Evolutionary conservation across 2,797 vertebrate species (phyloP).

Genomic region (Pyrocephalus nanus): DNA sequence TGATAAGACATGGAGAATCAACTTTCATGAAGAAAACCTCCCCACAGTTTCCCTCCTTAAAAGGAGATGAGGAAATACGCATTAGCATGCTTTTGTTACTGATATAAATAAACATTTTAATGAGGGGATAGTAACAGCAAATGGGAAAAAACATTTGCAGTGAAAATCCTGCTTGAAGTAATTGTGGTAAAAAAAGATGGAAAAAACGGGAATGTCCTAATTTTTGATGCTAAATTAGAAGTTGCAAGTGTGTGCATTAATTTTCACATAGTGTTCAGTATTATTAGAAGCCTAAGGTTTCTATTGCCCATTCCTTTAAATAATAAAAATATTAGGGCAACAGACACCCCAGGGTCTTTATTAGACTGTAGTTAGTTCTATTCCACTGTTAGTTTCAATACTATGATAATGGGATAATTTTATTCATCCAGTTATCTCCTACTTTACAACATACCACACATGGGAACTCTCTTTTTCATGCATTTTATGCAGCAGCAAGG

Average conservation of each 20-base stretch:
- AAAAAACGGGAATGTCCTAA: neutral
- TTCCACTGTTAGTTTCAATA: neutral
- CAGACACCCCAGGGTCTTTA: neutral
- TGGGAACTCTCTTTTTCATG: neutral
- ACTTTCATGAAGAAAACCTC: neutral
- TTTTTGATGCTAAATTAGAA: neutral
- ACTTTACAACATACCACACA: neutral
- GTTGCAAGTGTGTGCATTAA: neutral
- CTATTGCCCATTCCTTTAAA: neutral
- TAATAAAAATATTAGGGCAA: neutral
- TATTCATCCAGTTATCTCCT: neutral
- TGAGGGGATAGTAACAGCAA: neutral
- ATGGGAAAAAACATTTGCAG: neutral
- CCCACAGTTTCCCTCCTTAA: neutral
- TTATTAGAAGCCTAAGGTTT: neutral
- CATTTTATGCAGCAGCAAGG: neutral
- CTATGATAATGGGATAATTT: neutral
- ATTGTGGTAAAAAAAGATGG: fast-evolving
- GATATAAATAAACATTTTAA: neutral
- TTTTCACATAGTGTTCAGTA: neutral
- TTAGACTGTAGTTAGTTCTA: neutral
- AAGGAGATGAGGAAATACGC: neutral
- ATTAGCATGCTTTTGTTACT: neutral
- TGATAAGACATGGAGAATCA: neutral
- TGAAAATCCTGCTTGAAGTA: neutral